These are phyloP conservation scores for Drosophila navojoa DNA, from an alignment of 1,140 invertebrate species.

Conservation along the genomic window DNA sequence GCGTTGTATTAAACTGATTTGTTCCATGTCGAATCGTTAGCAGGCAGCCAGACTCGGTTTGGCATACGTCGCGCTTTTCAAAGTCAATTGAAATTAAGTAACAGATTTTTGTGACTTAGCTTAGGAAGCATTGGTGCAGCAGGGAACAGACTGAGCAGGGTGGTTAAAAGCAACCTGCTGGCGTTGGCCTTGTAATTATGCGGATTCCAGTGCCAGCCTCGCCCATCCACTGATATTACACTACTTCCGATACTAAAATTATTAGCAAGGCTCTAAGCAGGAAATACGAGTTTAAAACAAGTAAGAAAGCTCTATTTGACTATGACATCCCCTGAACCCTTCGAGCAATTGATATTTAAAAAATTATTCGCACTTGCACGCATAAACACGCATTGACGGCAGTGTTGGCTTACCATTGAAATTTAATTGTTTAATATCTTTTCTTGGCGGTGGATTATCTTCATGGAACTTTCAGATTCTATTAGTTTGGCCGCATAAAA, in stretches of 20 bases:
- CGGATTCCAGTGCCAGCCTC: background rate
- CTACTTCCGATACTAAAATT: too few species aligned
- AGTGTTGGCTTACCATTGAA: too few species aligned
- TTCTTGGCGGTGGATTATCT: too few species aligned
- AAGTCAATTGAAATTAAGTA: constrained; percentile 82
- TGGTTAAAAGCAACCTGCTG: background rate
- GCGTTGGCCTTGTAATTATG: constrained; percentile 12
- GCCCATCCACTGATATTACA: constrained; percentile 13
- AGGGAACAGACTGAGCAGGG: background rate
- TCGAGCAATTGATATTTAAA: too few species aligned
- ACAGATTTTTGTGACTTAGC: constrained; percentile 70
- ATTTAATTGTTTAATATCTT: too few species aligned
- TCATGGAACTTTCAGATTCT: too few species aligned
- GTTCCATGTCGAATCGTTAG: constrained; percentile 67
- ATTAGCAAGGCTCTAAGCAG: too few species aligned
- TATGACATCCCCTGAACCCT: too few species aligned
- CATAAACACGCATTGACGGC: too few species aligned
- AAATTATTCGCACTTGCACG: too few species aligned
- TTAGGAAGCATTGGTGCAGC: background rate
- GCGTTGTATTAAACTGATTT: constrained; percentile 75
- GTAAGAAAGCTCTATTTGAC: too few species aligned
- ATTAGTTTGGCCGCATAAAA: constrained; percentile 34
- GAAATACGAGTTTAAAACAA: too few species aligned
- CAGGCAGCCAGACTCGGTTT: constrained; percentile 43
- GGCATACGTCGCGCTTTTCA: constrained; percentile 63